phyloP scores from a whole-genome alignment of 2,113 vertebrate species.

The Percopsis transmontana region DNA sequence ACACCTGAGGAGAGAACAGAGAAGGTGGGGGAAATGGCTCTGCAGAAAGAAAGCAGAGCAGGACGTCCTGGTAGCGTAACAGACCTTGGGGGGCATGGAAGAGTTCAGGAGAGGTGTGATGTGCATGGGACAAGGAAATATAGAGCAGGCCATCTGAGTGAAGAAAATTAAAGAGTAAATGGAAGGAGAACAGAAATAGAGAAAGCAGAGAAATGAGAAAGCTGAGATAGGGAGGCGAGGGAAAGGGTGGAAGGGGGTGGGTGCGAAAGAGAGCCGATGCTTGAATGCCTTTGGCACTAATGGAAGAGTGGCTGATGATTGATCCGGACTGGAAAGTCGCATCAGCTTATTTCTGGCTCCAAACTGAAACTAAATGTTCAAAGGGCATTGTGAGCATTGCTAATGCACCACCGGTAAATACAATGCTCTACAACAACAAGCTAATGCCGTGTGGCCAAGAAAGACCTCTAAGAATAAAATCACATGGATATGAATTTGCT shows the following conservation, averaged over 20 bases:
- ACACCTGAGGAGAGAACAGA: slow-evolving; percentile 20
- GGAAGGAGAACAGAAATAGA: too few relatives aligned
- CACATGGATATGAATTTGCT: background rate
- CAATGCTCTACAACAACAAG: slow-evolving; percentile 8
- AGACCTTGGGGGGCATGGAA: too few relatives aligned
- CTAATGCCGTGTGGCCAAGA: background rate
- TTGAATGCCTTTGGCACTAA: too few relatives aligned
- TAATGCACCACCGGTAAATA: slow-evolving; percentile 14
- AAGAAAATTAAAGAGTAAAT: too few relatives aligned
- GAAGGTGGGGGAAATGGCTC: slow-evolving; percentile 3
- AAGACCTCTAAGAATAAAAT: background rate
- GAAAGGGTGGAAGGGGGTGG: too few relatives aligned
- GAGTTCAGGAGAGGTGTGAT: too few relatives aligned
- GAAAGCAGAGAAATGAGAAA: too few relatives aligned
- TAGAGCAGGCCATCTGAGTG: too few relatives aligned
- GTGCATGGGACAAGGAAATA: too few relatives aligned
- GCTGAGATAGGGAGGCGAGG: too few relatives aligned
- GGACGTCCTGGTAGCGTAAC: too few relatives aligned
- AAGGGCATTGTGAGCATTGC: slow-evolving; percentile 25
- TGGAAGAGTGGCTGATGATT: slow-evolving; percentile 44
- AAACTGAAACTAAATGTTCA: slow-evolving; percentile 23
- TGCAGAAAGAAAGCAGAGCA: slow-evolving; percentile 1
- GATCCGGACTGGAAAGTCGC: slow-evolving; percentile 40
- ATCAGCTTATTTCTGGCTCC: slow-evolving; percentile 43
- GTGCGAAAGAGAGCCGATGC: too few relatives aligned